These are phyloP conservation scores for Papilio helenus DNA, from an alignment of 1,140 invertebrate species.

Conservation along the genomic window DNA sequence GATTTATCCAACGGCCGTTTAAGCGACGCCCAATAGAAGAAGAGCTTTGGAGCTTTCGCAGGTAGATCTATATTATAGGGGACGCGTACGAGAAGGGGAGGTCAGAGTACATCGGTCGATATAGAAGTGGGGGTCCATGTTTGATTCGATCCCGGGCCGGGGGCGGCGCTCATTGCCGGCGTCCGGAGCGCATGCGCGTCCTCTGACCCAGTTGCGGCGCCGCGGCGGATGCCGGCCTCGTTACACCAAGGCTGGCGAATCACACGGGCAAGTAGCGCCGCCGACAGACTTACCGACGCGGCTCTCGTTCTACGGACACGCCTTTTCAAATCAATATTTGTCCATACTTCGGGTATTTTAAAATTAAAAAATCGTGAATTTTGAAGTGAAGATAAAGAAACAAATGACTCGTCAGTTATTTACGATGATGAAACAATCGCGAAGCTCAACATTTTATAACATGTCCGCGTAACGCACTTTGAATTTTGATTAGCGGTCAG, in stretches of 20 bases:
- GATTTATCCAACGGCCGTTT: constrained; percentile 73
- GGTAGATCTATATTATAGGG: constrained; percentile 41
- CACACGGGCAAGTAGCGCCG: constrained; percentile 66
- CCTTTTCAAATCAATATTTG: constrained; percentile 27
- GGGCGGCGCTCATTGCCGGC: constrained; percentile 75
- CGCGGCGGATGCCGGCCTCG: constrained; percentile 66
- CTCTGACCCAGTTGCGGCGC: constrained; percentile 72
- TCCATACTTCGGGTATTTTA: not conserved
- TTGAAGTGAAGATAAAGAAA: constrained; percentile 11
- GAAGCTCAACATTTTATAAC: constrained; percentile 61
- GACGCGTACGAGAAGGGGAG: constrained; percentile 58
- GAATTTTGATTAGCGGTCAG: constrained; percentile 69
- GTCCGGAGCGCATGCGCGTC: constrained; percentile 77
- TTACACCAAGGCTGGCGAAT: constrained; percentile 75
- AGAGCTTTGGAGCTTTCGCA: constrained; percentile 48
- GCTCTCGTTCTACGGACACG: constrained; percentile 10
- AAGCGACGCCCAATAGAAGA: constrained; percentile 50
- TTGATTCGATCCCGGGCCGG: constrained; percentile 70
- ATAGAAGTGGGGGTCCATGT: constrained; percentile 62
- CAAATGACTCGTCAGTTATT: constrained; percentile 48
- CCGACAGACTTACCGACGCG: constrained; percentile 68
- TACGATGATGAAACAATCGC: constrained; percentile 66
- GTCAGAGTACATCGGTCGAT: constrained; percentile 58
- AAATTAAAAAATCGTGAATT: constrained; percentile 6
- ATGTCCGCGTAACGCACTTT: constrained; percentile 53